Conservation (phyloP, 2,888 invertebrate genomes). For the Dicyrtomina minuta region DNA sequence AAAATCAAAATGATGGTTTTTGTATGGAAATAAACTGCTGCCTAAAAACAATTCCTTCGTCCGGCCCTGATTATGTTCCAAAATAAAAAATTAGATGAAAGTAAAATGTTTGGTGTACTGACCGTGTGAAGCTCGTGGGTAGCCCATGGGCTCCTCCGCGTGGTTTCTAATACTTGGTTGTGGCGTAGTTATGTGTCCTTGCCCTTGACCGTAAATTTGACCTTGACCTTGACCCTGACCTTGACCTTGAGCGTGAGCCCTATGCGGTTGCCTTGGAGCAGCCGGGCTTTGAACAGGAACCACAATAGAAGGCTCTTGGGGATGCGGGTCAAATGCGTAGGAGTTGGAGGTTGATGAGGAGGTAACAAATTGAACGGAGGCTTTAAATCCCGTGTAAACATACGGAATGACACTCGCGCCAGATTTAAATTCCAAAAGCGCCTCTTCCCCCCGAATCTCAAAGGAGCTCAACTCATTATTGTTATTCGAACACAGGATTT, state of each 20-base stretch:
- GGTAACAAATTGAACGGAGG: constrained; percentile 46
- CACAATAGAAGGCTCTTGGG: too few relatives aligned
- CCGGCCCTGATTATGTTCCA: too few relatives aligned
- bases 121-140: constrained; percentile 47
- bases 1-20: too few relatives aligned
- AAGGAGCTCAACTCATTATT: constrained; percentile 31
- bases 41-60: too few relatives aligned
- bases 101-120: too few relatives aligned
- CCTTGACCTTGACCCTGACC: not conserved
- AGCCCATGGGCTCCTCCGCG: constrained; percentile 44
- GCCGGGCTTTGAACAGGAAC: too few relatives aligned
- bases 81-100: too few relatives aligned
- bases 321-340: too few relatives aligned
- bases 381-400: constrained; percentile 49
- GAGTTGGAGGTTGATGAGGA: not conserved
- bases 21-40: too few relatives aligned
- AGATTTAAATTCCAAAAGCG: constrained; percentile 48
- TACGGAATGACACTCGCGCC: constrained; percentile 47
- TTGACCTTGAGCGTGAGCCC: too few relatives aligned
- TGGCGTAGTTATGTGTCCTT: not conserved
- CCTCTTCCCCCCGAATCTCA: constrained; percentile 48
- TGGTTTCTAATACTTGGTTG: constrained; percentile 3
- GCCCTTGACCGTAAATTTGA: too few relatives aligned
- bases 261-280: too few relatives aligned
- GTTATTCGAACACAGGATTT: constrained; percentile 41